These are phyloP conservation scores for Falco novaeseelandiae DNA, from an alignment of 2,797 vertebrate species.

Conservation along the genomic window DNA sequence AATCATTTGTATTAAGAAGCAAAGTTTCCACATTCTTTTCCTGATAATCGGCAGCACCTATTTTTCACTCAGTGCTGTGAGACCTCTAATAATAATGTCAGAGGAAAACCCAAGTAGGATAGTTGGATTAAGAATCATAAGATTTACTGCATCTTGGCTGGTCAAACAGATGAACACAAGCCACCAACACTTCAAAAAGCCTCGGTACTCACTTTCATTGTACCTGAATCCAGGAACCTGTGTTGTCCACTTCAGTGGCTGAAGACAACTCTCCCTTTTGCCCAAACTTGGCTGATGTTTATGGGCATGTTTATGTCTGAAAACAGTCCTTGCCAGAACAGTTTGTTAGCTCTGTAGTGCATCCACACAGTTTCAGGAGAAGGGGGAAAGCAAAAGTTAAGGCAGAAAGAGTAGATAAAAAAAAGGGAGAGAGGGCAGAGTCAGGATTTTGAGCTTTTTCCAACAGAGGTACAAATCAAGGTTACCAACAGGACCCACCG, in stretches of 20 bases:
- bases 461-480: not conserved
- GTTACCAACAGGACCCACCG: not conserved
- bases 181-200: not conserved
- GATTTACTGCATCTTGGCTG: not conserved
- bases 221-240: not conserved
- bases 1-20: not conserved
- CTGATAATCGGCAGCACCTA: not conserved
- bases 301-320: not conserved
- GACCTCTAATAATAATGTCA: not conserved
- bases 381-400: not conserved
- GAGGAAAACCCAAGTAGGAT: not conserved
- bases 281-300: not conserved
- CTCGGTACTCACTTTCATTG: not conserved
- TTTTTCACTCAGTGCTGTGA: not conserved
- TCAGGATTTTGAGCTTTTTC: not conserved
- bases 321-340: not conserved
- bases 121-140: not conserved
- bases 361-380: not conserved
- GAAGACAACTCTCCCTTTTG: not conserved
- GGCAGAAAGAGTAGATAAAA: not conserved
- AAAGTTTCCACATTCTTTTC: conserved; percentile 11
- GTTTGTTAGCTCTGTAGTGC: not conserved
- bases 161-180: not conserved
- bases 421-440: not conserved
- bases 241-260: not conserved